phyloP scores from a whole-genome alignment of 2,113 vertebrate species.

The Lipotes vexillifer region DNA sequence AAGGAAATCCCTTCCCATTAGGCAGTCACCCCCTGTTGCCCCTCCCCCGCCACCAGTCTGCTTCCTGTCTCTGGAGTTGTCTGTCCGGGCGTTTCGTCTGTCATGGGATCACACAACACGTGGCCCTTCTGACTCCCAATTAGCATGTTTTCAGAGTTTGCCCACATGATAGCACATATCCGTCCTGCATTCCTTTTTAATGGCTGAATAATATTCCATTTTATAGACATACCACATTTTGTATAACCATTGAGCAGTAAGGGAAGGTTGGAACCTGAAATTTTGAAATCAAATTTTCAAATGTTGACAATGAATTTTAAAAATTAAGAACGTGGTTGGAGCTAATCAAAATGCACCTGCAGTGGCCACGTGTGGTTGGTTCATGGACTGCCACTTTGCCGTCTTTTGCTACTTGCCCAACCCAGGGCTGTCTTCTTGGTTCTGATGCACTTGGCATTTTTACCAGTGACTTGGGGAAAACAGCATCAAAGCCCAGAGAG shows the following conservation, averaged over 20 bases:
- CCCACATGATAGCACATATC: neutral
- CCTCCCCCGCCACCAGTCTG: neutral
- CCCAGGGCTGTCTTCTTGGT: neutral
- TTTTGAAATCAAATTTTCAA: neutral
- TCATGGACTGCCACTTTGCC: neutral
- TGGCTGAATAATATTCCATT: neutral
- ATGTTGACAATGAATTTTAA: neutral
- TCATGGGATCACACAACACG: neutral
- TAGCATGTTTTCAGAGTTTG: neutral
- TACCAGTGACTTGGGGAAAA: neutral
- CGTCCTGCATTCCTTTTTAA: neutral
- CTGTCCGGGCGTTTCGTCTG: neutral
- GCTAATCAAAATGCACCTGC: neutral
- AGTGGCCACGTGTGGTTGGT: no score
- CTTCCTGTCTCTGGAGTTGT: neutral
- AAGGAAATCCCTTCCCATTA: neutral
- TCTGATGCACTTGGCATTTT: neutral
- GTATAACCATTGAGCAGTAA: neutral
- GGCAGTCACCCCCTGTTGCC: accelerated
- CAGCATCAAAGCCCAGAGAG: neutral
- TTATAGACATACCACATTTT: neutral
- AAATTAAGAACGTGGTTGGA: neutral
- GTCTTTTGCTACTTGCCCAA: neutral
- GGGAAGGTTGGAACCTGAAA: neutral
- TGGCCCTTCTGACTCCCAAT: neutral